Percentiles rank a stretch among this genome's conserved stretches.
Evolutionary conservation across 2,113 vertebrate species (phyloP).

Genomic region (Cervus canadensis): DNA sequence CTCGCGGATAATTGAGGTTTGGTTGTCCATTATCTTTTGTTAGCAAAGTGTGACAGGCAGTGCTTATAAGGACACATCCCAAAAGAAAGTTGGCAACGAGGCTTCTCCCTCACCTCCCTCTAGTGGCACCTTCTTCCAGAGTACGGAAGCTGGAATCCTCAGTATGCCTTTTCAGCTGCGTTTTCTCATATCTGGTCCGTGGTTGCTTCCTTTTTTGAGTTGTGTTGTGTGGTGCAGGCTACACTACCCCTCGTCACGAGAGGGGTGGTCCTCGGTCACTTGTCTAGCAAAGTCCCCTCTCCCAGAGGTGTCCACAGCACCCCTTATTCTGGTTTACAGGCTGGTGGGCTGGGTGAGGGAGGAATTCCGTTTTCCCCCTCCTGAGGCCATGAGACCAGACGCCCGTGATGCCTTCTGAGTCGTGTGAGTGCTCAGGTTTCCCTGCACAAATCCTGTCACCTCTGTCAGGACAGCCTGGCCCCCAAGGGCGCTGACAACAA

Average conservation of each 20-base stretch:
- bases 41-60: constrained; percentile 2
- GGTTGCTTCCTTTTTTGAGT: background rate
- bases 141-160: background rate
- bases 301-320: background rate
- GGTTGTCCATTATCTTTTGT: constrained; percentile 26
- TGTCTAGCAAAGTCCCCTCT: background rate
- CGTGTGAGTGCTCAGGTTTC: background rate
- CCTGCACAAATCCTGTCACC: background rate
- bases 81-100: background rate
- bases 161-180: background rate
- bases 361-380: background rate
- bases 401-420: background rate
- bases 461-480: background rate
- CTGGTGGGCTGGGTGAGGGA: background rate
- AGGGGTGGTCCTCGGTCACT: background rate
- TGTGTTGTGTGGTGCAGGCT: background rate
- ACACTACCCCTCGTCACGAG: background rate
- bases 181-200: background rate
- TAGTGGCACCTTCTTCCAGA: background rate
- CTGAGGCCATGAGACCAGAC: background rate
- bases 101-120: background rate
- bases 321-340: background rate
- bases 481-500: background rate
- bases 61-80: background rate
- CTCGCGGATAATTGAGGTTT: constrained; percentile 27